Evolutionary conservation across 2,113 vertebrate species (phyloP).

Genomic region (Junco hyemalis): DNA sequence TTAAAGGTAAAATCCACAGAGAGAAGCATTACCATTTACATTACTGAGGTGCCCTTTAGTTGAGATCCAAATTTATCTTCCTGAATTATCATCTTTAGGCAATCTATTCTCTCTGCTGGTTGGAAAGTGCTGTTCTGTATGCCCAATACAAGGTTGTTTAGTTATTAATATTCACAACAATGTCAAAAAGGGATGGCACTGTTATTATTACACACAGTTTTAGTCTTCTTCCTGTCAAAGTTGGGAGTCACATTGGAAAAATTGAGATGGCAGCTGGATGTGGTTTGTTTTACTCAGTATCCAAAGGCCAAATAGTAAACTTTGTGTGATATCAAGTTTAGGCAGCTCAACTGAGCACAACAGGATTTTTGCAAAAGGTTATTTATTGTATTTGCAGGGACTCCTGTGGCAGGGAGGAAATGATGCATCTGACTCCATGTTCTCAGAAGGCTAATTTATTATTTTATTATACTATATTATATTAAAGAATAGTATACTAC

Average conservation of each 20-base stretch:
- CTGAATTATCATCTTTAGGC: background rate
- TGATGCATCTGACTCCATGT: no score
- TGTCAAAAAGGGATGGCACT: background rate
- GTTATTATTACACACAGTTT: background rate
- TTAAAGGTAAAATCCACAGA: slow-evolving; percentile 38
- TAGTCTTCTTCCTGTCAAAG: background rate
- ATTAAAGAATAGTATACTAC: no score
- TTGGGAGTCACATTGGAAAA: background rate
- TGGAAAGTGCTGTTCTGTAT: background rate
- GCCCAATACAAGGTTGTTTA: background rate
- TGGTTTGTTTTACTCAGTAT: background rate
- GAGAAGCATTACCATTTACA: background rate
- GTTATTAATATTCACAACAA: background rate
- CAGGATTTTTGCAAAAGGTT: background rate
- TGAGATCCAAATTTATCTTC: background rate
- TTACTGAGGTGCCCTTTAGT: slow-evolving; percentile 13
- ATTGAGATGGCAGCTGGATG: background rate
- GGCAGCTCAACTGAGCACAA: background rate
- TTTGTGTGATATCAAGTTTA: background rate
- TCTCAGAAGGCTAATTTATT: no score
- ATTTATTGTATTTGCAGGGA: background rate
- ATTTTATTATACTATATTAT: no score
- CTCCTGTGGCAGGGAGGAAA: no score
- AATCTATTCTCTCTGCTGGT: background rate
- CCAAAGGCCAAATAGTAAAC: background rate